Evolutionary conservation across 2,113 vertebrate genomes (phyloP), one percentile per base, ranked within the genome.

Genomic region (Sylvilagus bachmani): DNA sequence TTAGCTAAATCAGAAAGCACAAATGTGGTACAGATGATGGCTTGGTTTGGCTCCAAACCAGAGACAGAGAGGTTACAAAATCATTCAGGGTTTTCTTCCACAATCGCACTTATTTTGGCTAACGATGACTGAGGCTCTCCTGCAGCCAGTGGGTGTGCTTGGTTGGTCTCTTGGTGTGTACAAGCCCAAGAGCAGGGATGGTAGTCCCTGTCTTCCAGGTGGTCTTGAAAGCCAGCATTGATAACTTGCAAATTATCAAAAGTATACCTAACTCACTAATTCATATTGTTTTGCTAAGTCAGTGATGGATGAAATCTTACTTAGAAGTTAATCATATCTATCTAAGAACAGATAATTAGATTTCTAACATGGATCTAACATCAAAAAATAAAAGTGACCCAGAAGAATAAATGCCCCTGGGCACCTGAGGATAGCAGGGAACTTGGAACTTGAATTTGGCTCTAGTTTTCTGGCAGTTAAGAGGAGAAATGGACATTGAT

Each of bases 1-100:
- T 93, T 89, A 70, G 71, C 73, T 89, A 94, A 85, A 84, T 77
- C 81, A 96, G 85, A 90, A 78, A 44, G 49, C 70, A 49, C 70
- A 36, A 31, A 51, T 58, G 7, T 70, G 78, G 49, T 66, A n/a
- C 22, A 11, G 53, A 31, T 19, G 17, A 53, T 17, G 49, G 64
- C 12, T 86, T 77, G 44, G 53, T 95, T 94, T 27, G 55, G 53
- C 55, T 91, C 44, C 51, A 82, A 58, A 16, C 33, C 83, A 38
- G 74, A 92, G 77, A 36, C 4, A 74, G 16, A 61, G 33, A 62
- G 21, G 69, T 62, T 44, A 19, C 19, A 49, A 89, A 38, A 62
- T 55, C 17, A 25, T 66, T 86, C 36, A 44, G 29, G 89, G 53
- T 38, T 62, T 84, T 85, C 81, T 62, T 71, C 8, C 6, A 8